phyloP scores from a whole-genome alignment of 2,113 vertebrate species.

The Gymnogyps californianus region DNA sequence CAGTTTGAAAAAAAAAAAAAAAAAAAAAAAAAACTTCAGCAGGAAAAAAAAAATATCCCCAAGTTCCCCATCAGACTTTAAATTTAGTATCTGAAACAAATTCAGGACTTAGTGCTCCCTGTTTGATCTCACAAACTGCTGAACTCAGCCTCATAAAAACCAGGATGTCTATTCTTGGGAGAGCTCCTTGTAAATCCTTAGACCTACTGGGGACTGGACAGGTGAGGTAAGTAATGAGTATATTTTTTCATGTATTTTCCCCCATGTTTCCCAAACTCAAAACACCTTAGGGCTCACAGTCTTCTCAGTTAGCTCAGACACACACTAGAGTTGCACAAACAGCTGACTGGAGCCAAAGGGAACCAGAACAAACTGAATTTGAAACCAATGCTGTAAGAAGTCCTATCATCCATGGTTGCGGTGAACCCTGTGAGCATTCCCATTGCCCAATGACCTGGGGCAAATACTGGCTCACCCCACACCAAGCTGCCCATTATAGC shows the following conservation, averaged over 20 bases:
- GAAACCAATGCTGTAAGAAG: not conserved
- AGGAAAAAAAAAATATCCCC: not conserved
- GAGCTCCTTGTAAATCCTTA: slow-evolving; percentile 24
- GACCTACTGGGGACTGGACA: not conserved
- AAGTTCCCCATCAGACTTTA: not conserved
- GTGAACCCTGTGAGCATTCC: not conserved
- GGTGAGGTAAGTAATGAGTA: not conserved
- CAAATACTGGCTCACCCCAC: not conserved
- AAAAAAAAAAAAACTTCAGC: not conserved
- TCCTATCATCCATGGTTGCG: not conserved
- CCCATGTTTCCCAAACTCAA: not conserved
- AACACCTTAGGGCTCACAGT: not conserved
- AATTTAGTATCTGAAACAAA: slow-evolving; percentile 35
- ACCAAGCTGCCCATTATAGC: not conserved
- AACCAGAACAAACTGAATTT: not conserved
- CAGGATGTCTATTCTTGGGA: not conserved
- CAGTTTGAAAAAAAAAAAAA: not conserved
- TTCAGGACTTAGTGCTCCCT: not conserved
- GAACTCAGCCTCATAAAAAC: slow-evolving; percentile 9
- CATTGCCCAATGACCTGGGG: not conserved
- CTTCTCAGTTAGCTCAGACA: not conserved
- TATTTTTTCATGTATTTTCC: not conserved
- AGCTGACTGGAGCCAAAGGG: not conserved
- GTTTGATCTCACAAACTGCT: slow-evolving; percentile 23
- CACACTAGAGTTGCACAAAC: not conserved